Conservation (phyloP, 2,888 invertebrate genomes). For the Periphyllus acericola region DNA sequence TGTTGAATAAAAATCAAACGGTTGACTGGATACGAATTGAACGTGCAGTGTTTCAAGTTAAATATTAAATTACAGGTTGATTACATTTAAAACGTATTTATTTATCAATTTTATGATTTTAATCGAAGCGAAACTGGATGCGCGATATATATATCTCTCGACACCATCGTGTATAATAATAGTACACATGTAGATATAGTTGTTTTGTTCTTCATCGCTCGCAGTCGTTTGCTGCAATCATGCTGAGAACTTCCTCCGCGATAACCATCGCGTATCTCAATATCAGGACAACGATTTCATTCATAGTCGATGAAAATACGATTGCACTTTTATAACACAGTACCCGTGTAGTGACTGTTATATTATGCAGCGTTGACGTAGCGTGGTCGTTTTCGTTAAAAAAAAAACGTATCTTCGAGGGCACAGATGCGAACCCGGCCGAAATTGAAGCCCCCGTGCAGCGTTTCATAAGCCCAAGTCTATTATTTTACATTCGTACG, state of each 20-base stretch:
- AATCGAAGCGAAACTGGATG: slow-evolving; percentile 37
- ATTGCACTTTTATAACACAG: not conserved
- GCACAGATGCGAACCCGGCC: too few relatives aligned
- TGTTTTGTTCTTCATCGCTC: not conserved
- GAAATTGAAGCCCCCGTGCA: too few relatives aligned
- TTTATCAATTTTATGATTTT: slow-evolving; percentile 25
- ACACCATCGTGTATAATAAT: not conserved
- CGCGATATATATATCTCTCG: not conserved
- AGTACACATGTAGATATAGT: not conserved
- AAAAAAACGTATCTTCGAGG: not conserved
- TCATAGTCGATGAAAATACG: not conserved
- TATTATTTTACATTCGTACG: too few relatives aligned
- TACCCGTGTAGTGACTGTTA: not conserved
- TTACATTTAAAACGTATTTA: slow-evolving; percentile 29
- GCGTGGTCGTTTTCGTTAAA: not conserved
- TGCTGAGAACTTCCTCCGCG: not conserved
- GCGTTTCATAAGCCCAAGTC: too few relatives aligned
- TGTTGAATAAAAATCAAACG: slow-evolving; percentile 1
- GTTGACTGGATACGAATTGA: slow-evolving; percentile 16
- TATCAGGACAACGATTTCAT: not conserved
- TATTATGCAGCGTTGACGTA: not conserved
- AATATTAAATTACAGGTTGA: slow-evolving; percentile 32
- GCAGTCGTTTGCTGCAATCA: not conserved
- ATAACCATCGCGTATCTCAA: not conserved
- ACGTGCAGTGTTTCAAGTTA: not conserved